phyloP scores from a whole-genome alignment of 1,140 invertebrate species.

The Cardiocondyla obscurior region DNA sequence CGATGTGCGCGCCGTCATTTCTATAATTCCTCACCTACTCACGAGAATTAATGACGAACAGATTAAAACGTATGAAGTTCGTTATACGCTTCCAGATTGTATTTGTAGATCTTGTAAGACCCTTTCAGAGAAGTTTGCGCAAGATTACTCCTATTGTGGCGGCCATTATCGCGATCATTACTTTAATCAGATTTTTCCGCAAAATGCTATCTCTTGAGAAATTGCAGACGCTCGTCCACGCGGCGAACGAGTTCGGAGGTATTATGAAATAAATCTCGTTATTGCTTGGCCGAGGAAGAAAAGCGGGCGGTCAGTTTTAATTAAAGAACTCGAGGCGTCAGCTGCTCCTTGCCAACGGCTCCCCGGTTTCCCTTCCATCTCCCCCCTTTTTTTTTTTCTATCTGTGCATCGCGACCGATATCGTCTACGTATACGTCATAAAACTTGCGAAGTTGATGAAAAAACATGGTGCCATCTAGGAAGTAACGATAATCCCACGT shows the following conservation, averaged over 20 bases:
- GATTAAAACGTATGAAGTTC: slow-evolving; percentile 15
- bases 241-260: slow-evolving; percentile 71
- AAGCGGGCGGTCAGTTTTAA: slow-evolving; percentile 81
- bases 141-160: slow-evolving; percentile 47
- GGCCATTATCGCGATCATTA: slow-evolving; percentile 35
- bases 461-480: slow-evolving; percentile 13
- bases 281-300: slow-evolving; percentile 77
- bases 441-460: slow-evolving; percentile 55
- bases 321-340: slow-evolving; percentile 81
- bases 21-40: slow-evolving; percentile 30
- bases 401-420: slow-evolving; percentile 69
- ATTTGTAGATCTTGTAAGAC: slow-evolving; percentile 32
- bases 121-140: slow-evolving; percentile 11
- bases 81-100: slow-evolving; percentile 12
- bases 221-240: slow-evolving; percentile 70
- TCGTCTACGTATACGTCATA: slow-evolving; percentile 70
- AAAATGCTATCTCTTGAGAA: slow-evolving; percentile 66
- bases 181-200: slow-evolving; percentile 55
- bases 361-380: slow-evolving; percentile 67
- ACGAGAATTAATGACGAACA: slow-evolving; percentile 27
- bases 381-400: slow-evolving; percentile 51
- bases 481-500: slow-evolving; percentile 18
- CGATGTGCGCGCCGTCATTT: slow-evolving; percentile 29
- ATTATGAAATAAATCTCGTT: slow-evolving; percentile 81
- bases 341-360: slow-evolving; percentile 77